Evolutionary conservation across 2,888 invertebrate genomes (phyloP).

Genomic region (Leptopilina drosophilae): DNA sequence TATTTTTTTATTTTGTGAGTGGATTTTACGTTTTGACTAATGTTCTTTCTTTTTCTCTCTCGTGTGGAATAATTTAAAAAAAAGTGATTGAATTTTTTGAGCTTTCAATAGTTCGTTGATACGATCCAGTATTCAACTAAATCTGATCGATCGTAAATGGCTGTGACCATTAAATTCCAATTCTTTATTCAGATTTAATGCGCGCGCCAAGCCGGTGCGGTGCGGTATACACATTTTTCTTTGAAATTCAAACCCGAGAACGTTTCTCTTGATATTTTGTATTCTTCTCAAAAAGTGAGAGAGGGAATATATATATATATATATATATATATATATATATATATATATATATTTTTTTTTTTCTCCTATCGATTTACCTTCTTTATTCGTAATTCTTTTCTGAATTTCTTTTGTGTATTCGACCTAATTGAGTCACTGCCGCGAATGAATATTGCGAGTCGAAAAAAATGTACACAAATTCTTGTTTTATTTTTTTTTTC

Average conservation of each 20-base stretch:
- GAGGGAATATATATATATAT: background rate
- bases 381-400: slow-evolving; percentile 7
- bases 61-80: background rate
- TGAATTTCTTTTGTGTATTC: background rate
- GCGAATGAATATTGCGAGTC: background rate
- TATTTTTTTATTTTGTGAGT: background rate
- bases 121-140: slow-evolving; percentile 14
- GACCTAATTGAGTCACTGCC: background rate
- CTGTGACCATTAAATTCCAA: slow-evolving; percentile 26
- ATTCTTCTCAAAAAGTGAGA: background rate
- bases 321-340: too few relatives aligned
- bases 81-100: slow-evolving; percentile 1
- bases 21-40: background rate
- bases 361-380: background rate
- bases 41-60: background rate
- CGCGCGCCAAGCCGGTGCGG: slow-evolving; percentile 4
- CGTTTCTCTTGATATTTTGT: background rate
- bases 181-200: slow-evolving; percentile 28
- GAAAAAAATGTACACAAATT: background rate
- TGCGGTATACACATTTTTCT: slow-evolving; percentile 9
- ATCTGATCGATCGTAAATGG: slow-evolving; percentile 26
- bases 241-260: slow-evolving; percentile 1
- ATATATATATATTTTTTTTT: too few relatives aligned
- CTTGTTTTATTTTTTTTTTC: background rate
- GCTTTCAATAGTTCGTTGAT: background rate